phyloP scores from a whole-genome alignment of 2,113 vertebrate species.

The Promerops cafer region DNA sequence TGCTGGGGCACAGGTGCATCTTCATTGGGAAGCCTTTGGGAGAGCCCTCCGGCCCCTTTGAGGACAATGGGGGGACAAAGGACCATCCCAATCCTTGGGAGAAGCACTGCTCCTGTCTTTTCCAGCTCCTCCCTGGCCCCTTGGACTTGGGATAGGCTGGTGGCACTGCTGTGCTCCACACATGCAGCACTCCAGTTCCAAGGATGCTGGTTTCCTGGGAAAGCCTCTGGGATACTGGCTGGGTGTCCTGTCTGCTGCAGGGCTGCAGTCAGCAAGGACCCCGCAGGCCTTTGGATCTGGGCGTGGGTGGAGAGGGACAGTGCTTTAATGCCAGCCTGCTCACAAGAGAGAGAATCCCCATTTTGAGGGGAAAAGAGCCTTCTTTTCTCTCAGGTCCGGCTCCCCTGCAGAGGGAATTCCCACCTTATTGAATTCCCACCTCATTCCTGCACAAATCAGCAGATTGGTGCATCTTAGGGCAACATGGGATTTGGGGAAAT shows the following conservation, averaged over 20 bases:
- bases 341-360: neutral
- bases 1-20: neutral
- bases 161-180: neutral
- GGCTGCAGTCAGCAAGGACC: neutral
- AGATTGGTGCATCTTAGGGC: neutral
- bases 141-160: neutral
- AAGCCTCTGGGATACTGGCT: neutral
- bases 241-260: neutral
- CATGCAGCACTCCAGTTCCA: neutral
- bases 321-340: neutral
- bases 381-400: neutral
- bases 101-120: neutral
- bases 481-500: neutral
- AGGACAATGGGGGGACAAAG: fast-evolving
- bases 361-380: neutral
- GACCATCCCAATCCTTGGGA: neutral
- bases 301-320: neutral
- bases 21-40: neutral
- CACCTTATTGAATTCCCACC: neutral
- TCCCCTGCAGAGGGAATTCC: neutral
- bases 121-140: neutral
- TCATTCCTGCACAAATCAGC: neutral
- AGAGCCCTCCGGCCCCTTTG: neutral
- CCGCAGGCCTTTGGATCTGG: neutral
- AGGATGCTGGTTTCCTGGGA: neutral